Evolutionary conservation across 2,888 invertebrate genomes (phyloP), one percentile per base, ranked within the genome.

Genomic region (Pollenia angustigena): DNA sequence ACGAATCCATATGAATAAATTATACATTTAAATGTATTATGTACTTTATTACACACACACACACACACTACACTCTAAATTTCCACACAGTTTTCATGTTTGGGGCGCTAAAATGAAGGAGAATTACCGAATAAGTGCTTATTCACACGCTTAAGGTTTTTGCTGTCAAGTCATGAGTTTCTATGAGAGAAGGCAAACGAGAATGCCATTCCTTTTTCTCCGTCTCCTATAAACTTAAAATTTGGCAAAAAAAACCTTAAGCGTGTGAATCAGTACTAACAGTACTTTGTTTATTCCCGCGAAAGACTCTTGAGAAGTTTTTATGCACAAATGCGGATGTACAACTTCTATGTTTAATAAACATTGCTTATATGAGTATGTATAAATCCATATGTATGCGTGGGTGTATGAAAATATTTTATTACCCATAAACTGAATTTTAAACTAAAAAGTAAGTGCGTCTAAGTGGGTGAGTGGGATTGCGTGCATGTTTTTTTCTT

Each of bases 1-100:
- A 60, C 60, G 44, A 60, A 79, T 56, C 68, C 56, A 14, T 48
- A 72, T 84, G 68, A 79, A 84, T 84, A 84, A 84, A 79, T 79
- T 74, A 79, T 74, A 60, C 50, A 74, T 79, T 74, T 74, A 79
- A 79, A 84, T 74, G 79, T 84, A 74, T 84, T 79, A 60, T 46
- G 52, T 18, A 62, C 8, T 75, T 42, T 62, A 42, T 64, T 60
- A 6, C 16, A 52, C 18, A 52, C 11, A 10, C 40, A 16, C 16
- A 32, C 42, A 18, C 14, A 58, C 23, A 54, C 8, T n/a, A 46
- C 23, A 3, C 23, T 9, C 12, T 46, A 12, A 66, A 23, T 66
- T 66, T 52, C 16, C 23, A 32, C 50, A 40, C 50, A 40, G 23
- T 69, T 40, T 69, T 69, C 7, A 40, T 52, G 40, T 32, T 40